Conservation (phyloP, 2,113 vertebrate genomes). For the Nasalis larvatus region DNA sequence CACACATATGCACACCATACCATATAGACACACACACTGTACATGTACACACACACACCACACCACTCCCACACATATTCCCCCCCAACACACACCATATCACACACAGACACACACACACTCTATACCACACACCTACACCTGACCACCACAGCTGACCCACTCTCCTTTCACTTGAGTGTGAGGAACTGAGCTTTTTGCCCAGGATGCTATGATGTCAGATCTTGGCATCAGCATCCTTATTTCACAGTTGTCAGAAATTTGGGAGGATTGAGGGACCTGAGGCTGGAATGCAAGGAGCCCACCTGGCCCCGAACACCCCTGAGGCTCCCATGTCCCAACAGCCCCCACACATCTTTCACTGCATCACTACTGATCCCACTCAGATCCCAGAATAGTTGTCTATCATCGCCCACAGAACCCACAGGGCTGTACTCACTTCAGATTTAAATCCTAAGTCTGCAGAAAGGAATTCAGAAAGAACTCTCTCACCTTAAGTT, state of each 20-base stretch:
- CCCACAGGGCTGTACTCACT: neutral
- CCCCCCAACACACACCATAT: neutral
- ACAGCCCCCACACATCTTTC: rapidly evolving
- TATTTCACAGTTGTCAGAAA: neutral
- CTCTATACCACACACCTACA: neutral
- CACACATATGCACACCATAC: neutral
- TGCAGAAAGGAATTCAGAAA: neutral
- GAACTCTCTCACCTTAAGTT: rapidly evolving
- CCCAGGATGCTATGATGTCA: neutral
- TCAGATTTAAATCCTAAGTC: neutral
- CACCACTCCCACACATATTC: neutral
- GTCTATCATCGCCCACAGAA: neutral
- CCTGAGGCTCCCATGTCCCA: too few relatives aligned
- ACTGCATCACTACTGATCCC: neutral
- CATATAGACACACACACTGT: neutral
- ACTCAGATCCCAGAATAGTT: neutral
- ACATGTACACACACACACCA: neutral
- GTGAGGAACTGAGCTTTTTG: neutral
- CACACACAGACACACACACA: neutral
- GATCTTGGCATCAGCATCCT: neutral
- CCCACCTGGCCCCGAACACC: neutral
- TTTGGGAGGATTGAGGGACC: rapidly evolving
- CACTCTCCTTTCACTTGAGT: neutral
- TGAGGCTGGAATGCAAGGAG: neutral
- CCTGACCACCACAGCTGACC: neutral